These are phyloP conservation scores for Adelosebastes latens DNA, from an alignment of 2,797 vertebrate species.

Conservation along the genomic window DNA sequence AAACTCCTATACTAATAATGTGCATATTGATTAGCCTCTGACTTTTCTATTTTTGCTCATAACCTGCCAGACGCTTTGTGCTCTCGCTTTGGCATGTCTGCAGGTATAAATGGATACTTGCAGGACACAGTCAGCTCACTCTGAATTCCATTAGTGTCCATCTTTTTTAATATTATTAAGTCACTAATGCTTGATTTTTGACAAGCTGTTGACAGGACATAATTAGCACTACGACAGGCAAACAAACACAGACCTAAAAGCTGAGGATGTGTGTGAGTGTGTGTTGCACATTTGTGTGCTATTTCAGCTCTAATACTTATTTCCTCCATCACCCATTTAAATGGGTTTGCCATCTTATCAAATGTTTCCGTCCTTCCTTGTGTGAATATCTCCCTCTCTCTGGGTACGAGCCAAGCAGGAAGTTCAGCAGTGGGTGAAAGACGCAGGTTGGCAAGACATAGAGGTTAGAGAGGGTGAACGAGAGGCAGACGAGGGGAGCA, in stretches of 20 bases:
- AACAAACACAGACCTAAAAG: slow-evolving; percentile 47
- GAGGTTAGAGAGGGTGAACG: background rate
- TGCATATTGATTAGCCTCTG: slow-evolving; percentile 40
- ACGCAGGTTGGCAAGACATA: background rate
- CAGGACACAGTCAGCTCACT: slow-evolving; percentile 21
- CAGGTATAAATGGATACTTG: slow-evolving; percentile 43
- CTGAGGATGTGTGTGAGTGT: background rate
- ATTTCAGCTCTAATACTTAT: slow-evolving; percentile 7
- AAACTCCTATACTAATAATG: slow-evolving; percentile 23
- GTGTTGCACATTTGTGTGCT: background rate
- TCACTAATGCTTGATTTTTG: slow-evolving; percentile 37
- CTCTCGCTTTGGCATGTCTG: slow-evolving; percentile 18
- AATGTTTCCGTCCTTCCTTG: background rate
- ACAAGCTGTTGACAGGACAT: slow-evolving; percentile 40
- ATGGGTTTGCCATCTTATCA: slow-evolving; percentile 11
- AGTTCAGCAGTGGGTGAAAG: slow-evolving; percentile 14
- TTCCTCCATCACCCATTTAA: slow-evolving; percentile 10
- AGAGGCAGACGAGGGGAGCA: background rate
- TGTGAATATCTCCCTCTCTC: background rate
- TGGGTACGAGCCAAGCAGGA: background rate
- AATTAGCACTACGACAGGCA: slow-evolving; percentile 45
- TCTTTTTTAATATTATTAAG: slow-evolving; percentile 38
- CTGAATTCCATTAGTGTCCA: slow-evolving; percentile 37
- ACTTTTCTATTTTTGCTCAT: background rate
- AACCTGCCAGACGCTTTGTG: slow-evolving; percentile 7